Evolutionary conservation across 2,797 vertebrate species (phyloP).

Genomic region (Eulemur coronatus): DNA sequence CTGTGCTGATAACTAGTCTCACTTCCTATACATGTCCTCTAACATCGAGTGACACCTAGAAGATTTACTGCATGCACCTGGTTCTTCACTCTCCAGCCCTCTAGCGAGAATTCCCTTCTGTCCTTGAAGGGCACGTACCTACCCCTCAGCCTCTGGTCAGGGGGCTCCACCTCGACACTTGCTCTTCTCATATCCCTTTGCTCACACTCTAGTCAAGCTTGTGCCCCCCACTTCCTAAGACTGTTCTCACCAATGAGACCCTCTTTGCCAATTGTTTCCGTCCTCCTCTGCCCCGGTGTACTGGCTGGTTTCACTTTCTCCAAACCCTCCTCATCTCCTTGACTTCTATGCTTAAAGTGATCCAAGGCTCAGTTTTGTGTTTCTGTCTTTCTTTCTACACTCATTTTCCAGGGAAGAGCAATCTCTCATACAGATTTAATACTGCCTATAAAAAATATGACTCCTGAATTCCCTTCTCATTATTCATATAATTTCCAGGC

Average conservation of each 20-base stretch:
- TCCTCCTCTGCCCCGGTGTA: neutral
- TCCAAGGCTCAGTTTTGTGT: neutral
- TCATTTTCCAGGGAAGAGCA: neutral
- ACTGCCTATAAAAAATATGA: neutral
- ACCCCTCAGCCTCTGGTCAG: neutral
- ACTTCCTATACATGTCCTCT: neutral
- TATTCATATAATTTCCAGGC: neutral
- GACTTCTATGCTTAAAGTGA: neutral
- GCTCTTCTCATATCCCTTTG: fast-evolving
- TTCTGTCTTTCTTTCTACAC: neutral
- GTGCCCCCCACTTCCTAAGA: too few species aligned
- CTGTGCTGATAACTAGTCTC: neutral
- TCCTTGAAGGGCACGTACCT: neutral
- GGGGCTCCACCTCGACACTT: too few species aligned
- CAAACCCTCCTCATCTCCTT: neutral
- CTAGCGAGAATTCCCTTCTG: neutral
- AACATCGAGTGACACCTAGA: too few species aligned
- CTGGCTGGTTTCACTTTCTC: neutral
- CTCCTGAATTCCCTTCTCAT: neutral
- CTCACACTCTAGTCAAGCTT: neutral
- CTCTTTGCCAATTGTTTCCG: neutral
- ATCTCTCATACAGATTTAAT: neutral
- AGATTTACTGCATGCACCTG: neutral
- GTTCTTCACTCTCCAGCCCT: too few species aligned
- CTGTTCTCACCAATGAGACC: neutral